Evolutionary conservation across 2,797 vertebrate species (phyloP).

Genomic region (Sebastes umbrosus): DNA sequence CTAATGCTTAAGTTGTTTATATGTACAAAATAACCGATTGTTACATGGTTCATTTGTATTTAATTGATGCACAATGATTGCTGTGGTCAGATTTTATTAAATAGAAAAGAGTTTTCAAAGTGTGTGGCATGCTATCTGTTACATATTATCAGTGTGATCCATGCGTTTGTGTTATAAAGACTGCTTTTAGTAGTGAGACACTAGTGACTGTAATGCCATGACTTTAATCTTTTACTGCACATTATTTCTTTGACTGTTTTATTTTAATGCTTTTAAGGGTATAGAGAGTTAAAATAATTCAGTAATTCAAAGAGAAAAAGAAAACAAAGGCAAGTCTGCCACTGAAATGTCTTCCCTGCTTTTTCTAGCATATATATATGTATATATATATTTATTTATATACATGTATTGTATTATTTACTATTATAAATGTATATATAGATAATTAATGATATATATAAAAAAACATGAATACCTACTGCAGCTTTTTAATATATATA

Average conservation of each 20-base stretch:
- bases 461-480: no score
- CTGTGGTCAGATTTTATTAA: constrained; percentile 56
- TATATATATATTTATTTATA: no score
- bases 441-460: neutral
- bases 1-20: constrained; percentile 47
- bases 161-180: neutral
- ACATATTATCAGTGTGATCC: neutral
- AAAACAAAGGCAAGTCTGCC: no score
- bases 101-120: constrained; percentile 30
- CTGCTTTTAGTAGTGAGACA: neutral
- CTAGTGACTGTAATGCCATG: neutral
- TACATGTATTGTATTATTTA: no score
- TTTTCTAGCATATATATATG: neutral
- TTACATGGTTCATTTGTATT: constrained; percentile 57
- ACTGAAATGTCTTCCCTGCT: neutral
- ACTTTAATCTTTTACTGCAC: neutral
- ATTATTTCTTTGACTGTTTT: neutral
- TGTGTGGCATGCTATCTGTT: neutral
- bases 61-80: constrained; percentile 32
- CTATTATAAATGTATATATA: neutral
- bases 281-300: neutral
- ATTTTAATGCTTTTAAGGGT: neutral
- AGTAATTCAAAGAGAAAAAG: neutral
- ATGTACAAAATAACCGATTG: constrained; percentile 68
- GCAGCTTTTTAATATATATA: no score